Evolutionary conservation across 2,113 vertebrate species (phyloP), one percentile per base, ranked within the genome.

Genomic region (Poeciliopsis retropinna): DNA sequence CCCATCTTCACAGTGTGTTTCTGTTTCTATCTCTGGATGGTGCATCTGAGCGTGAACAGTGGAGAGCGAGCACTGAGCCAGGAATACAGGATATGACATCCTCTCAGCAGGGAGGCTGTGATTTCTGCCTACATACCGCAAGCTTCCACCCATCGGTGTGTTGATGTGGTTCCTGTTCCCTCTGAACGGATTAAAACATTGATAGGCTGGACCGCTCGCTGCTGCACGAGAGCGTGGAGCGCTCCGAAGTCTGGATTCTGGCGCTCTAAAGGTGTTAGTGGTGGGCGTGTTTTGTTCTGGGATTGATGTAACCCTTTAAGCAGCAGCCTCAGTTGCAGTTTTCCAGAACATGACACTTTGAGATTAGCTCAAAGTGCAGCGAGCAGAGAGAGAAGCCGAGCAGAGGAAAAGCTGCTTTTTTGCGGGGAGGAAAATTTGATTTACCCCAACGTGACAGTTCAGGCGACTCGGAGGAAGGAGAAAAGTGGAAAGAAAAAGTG

Each of bases 41-140:
- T 72, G 37, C 19, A n/a, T 63, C n/a, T 30, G 60, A 80, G 70
- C 2, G 17, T 74, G 71, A 84, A 73, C 79, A 75, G 77, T 80
- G 78, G 69, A 81, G 76, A 70, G 68, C 77, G 73, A 85, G 80
- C 81, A 77, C 32, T 70, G 60, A 76, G 39, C 30, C 75, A 60
- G 57, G 28, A 41, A 30, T 60, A 37, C 72, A 80, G 61, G 67
- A 67, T 60, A 83, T 62, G 84, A 81, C 82, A 85, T 84, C 66
- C 74, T 70, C 73, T 64, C 67, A 85, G 65, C 76, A 69, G 75
- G 67, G 34, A 5, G 76, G 66, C 57, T 62, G 83, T 60, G 81
- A 72, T 80, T 75, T 82, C 79, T 80, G 47, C 70, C 69, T 76
- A 60, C 41, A 67, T 79, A 64, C 67, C 34, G n/a, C 67, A 44